phyloP scores from a whole-genome alignment of 1,140 invertebrate species.

The Megathymus violae region DNA sequence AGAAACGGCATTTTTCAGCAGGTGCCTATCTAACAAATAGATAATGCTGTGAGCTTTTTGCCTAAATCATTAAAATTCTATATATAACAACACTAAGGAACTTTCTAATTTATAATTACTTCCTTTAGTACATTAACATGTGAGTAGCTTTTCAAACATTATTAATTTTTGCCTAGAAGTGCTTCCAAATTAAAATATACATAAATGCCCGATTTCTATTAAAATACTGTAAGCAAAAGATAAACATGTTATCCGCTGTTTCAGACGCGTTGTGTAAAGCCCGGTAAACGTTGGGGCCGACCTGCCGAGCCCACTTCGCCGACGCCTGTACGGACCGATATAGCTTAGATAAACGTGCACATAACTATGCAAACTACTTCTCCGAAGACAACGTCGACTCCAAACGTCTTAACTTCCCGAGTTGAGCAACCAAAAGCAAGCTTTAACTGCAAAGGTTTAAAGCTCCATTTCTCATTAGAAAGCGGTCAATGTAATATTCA shows the following conservation, averaged over 20 bases:
- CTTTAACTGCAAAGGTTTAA: slow-evolving; percentile 42
- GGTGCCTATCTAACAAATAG: too few species aligned
- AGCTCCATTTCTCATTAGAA: slow-evolving; percentile 41
- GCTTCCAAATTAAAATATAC: not conserved
- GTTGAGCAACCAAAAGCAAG: slow-evolving; percentile 31
- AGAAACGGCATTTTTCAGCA: slow-evolving; percentile 14
- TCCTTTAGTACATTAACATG: too few species aligned
- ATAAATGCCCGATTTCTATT: not conserved
- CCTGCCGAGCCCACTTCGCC: slow-evolving; percentile 47
- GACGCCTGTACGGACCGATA: slow-evolving; percentile 64
- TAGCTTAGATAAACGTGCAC: slow-evolving; percentile 77
- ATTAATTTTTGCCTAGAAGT: too few species aligned
- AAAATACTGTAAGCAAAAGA: not conserved
- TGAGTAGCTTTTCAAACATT: too few species aligned
- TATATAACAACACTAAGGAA: too few species aligned
- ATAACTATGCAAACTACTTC: slow-evolving; percentile 79
- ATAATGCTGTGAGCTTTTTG: too few species aligned
- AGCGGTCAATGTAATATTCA: slow-evolving; percentile 34
- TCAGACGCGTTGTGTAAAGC: slow-evolving; percentile 55
- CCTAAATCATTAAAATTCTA: too few species aligned
- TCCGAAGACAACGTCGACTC: slow-evolving; percentile 30
- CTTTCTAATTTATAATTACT: too few species aligned
- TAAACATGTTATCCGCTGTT: slow-evolving; percentile 52
- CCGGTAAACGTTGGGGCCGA: slow-evolving; percentile 45
- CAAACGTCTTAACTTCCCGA: slow-evolving; percentile 44